Evolutionary conservation across 2,888 invertebrate genomes (phyloP), one percentile per base, ranked within the genome.

Genomic region (Cistogaster globosa): DNA sequence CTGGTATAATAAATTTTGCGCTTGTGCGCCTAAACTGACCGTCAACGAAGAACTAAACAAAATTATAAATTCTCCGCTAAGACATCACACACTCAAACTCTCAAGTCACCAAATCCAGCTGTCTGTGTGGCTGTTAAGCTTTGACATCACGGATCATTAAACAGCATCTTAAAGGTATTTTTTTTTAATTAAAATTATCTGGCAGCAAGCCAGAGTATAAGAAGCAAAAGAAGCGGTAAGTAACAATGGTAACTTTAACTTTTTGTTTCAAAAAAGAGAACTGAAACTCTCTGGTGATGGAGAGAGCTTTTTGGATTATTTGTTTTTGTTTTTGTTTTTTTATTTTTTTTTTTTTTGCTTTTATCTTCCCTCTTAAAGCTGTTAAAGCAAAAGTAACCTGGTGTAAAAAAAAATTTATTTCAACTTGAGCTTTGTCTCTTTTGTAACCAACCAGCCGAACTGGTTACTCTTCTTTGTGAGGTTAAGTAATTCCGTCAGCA

Each of bases 1-100:
- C 26, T 63, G 57, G 26, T 78, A 42, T 72, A 42, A 60, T 45
- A 72, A 51, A 89, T 72, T 84, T 69, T 88, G 90, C 90, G 91
- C 91, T 90, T 90, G 91, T 92, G 91, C 90, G 92, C 90, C 90
- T 91, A 90, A 91, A 91, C 89, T 91, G 91, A 92, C 92, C 91
- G 92, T 88, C 90, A 89, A 88, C 88, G 91, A 91, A 91, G 91
- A 91, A 92, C 92, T 92, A 90, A 92, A 79, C 75, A 62, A 65
- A 75, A 62, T 74, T 68, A 63, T 62, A 2, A 72, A 83, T 65
- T 65, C 71, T 65, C 65, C 51, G 51, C 57, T 42, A 82, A 82
- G 65, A 65, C 58, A 82, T 58, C 71, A 58, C 32, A 82, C 65
- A 60, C 22, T 60, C 51, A 80, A 67, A 60, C 67, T 80, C 74